Percentiles rank a stretch among this genome's conserved stretches.
phyloP scores from a whole-genome alignment of 2,113 vertebrate genomes.

The Brachypodius melanocephalos region DNA sequence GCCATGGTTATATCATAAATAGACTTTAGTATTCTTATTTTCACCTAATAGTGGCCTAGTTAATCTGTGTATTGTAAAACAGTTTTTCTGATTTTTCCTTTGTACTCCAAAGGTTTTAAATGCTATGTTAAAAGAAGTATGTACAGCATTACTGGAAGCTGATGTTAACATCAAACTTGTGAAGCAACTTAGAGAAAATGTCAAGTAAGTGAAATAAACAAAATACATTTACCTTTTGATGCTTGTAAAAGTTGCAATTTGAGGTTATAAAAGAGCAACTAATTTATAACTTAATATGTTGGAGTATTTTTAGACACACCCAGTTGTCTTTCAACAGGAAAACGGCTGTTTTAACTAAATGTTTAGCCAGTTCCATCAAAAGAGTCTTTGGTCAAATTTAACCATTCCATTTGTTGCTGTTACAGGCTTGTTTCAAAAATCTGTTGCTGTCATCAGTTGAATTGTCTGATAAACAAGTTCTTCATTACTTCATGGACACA shows the following conservation, averaged over 20 bases:
- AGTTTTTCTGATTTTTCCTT: conserved; percentile 23
- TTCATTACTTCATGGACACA: background rate
- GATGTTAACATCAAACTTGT: conserved; percentile 99
- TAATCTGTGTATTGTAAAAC: background rate
- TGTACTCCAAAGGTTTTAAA: conserved; percentile 85
- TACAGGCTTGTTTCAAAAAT: background rate
- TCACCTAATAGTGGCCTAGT: background rate
- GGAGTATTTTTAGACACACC: background rate
- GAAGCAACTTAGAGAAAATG: conserved; percentile 96
- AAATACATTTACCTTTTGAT: background rate
- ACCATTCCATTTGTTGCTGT: background rate
- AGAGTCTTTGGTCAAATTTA: background rate
- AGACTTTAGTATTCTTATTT: background rate
- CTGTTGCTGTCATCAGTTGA: background rate
- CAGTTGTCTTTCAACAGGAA: background rate
- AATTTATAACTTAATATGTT: background rate
- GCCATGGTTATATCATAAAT: background rate
- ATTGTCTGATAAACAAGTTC: background rate
- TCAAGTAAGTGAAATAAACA: conserved; percentile 84
- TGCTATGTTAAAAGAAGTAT: conserved; percentile 99
- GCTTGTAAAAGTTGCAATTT: background rate
- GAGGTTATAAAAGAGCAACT: background rate
- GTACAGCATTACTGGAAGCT: conserved; percentile 93
- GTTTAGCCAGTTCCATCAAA: background rate
- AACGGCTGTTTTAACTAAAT: background rate